Conservation (phyloP, 2,888 invertebrate species). For the Diogma glabrata region DNA sequence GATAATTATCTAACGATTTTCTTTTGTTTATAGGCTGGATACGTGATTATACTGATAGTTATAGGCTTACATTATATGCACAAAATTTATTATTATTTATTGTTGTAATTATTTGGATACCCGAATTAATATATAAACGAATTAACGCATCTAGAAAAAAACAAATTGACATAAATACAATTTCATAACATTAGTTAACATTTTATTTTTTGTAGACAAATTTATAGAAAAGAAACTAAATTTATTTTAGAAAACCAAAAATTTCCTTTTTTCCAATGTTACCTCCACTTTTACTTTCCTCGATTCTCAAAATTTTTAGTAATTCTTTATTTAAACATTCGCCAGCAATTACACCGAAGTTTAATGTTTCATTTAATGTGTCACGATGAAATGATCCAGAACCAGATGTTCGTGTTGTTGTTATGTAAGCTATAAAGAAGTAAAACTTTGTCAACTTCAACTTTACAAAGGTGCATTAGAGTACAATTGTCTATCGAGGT, state of each 20-base stretch:
- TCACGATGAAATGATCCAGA: constrained; percentile 63
- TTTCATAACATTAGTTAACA: too few species aligned
- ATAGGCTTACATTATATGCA: constrained; percentile 48
- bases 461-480: too few species aligned
- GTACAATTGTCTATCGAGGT: too few species aligned
- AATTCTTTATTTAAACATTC: constrained; percentile 56
- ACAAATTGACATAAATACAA: too few species aligned
- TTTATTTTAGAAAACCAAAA: constrained; percentile 30
- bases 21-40: constrained; percentile 46
- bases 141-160: not conserved
- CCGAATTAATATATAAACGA: constrained; percentile 32
- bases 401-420: constrained; percentile 53
- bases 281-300: constrained; percentile 35
- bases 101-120: constrained; percentile 45
- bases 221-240: constrained; percentile 11
- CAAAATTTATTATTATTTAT: constrained; percentile 45
- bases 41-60: constrained; percentile 52
- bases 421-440: too few species aligned
- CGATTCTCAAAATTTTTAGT: constrained; percentile 48
- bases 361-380: constrained; percentile 56
- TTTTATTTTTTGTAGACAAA: too few species aligned
- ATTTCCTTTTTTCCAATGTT: constrained; percentile 26
- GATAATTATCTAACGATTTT: constrained; percentile 10
- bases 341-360: constrained; percentile 61
- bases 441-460: constrained; percentile 37